These are phyloP conservation scores for Megathymus violae DNA, from an alignment of 1,140 invertebrate species.

Conservation along the genomic window DNA sequence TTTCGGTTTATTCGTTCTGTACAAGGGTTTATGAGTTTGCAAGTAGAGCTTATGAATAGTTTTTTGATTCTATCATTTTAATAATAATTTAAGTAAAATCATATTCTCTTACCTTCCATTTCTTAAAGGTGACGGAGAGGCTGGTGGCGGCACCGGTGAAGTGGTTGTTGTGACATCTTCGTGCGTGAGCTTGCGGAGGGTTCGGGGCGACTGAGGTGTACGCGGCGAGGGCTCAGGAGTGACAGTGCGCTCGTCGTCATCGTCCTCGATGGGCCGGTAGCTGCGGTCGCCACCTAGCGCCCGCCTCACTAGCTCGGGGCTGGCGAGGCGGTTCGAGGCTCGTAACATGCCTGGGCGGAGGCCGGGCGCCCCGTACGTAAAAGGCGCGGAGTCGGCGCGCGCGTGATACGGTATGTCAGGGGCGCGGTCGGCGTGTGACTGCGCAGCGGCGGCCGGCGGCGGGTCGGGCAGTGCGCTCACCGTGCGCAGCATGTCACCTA, in stretches of 20 bases:
- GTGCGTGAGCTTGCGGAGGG: slow-evolving; percentile 67
- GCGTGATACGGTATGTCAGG: slow-evolving; percentile 92
- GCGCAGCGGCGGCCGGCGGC: too few relatives aligned
- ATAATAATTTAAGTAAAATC: neutral
- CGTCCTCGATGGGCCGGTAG: too few relatives aligned
- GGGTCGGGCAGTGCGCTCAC: too few relatives aligned
- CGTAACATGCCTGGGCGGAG: slow-evolving; percentile 85
- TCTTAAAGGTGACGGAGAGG: slow-evolving; percentile 52
- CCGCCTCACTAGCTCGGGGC: too few relatives aligned
- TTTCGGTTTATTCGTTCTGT: too few relatives aligned
- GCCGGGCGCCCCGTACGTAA: slow-evolving; percentile 89
- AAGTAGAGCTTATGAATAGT: slow-evolving; percentile 3
- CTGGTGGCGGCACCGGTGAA: slow-evolving; percentile 41
- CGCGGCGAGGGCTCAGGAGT: slow-evolving; percentile 63
- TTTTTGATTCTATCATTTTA: neutral
- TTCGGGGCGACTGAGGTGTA: slow-evolving; percentile 65
- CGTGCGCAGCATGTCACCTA: too few relatives aligned
- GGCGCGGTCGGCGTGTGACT: slow-evolving; percentile 65
- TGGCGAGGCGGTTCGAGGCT: slow-evolving; percentile 85
- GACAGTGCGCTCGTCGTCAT: too few relatives aligned
- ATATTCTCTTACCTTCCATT: slow-evolving; percentile 63
- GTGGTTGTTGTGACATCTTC: slow-evolving; percentile 70
- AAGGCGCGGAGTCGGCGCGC: slow-evolving; percentile 90
- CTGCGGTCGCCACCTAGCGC: too few relatives aligned
- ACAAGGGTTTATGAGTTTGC: too few relatives aligned